phyloP scores from a whole-genome alignment of 2,797 vertebrate species.

The Anas acuta region DNA sequence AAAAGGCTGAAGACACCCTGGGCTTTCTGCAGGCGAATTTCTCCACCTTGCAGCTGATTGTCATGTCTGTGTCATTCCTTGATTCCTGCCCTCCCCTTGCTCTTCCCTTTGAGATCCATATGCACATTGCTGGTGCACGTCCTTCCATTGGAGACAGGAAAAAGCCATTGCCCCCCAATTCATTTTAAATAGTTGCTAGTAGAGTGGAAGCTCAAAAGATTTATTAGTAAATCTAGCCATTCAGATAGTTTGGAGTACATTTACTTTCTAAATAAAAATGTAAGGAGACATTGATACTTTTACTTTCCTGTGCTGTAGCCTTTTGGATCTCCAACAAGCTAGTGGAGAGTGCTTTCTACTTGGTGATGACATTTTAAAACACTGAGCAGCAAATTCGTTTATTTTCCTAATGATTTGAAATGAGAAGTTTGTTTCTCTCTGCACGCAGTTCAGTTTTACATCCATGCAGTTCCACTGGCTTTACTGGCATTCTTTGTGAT shows the following conservation, averaged over 20 bases:
- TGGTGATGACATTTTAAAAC: slow-evolving; percentile 15
- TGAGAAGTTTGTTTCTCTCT: background rate
- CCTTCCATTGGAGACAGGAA: background rate
- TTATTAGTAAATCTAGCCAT: background rate
- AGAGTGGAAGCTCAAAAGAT: background rate
- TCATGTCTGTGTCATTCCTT: background rate
- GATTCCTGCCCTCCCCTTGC: background rate
- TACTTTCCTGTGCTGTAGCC: background rate
- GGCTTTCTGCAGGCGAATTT: background rate
- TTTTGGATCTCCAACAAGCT: background rate
- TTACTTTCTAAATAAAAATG: background rate
- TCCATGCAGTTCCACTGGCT: background rate
- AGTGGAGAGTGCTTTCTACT: background rate
- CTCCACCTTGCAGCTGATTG: background rate
- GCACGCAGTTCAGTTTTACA: background rate
- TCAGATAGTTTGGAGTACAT: background rate
- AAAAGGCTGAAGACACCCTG: background rate
- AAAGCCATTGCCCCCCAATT: background rate
- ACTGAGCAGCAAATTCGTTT: background rate
- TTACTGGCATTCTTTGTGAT: background rate
- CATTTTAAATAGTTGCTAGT: background rate
- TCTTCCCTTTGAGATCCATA: background rate
- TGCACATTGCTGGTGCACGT: background rate
- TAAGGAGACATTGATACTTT: background rate
- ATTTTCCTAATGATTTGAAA: background rate